phyloP scores from a whole-genome alignment of 2,888 invertebrate genomes.

The Physocephala rufipes region DNA sequence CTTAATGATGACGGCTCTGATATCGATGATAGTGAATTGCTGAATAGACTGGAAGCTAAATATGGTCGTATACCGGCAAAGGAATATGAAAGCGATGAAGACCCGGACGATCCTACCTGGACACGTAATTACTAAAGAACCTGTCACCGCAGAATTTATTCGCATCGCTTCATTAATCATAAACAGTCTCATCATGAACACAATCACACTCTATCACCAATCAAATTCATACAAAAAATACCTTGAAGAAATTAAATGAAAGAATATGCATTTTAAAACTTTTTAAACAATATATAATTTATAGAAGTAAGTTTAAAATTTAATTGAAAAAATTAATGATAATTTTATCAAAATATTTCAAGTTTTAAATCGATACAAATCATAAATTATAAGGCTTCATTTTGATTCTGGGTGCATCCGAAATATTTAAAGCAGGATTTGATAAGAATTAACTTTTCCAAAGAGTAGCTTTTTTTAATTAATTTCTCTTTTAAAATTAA shows the following conservation, averaged over 20 bases:
- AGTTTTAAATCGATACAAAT: too few relatives aligned
- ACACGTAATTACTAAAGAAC: constrained; percentile 65
- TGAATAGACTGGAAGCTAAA: constrained; percentile 77
- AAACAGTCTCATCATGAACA: neutral
- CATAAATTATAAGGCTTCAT: too few relatives aligned
- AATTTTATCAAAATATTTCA: too few relatives aligned
- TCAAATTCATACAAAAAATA: constrained; percentile 11
- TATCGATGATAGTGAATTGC: constrained; percentile 75
- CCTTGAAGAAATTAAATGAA: neutral
- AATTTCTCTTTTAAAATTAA: too few relatives aligned
- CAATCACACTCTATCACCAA: constrained; percentile 6
- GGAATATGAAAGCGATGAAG: constrained; percentile 68
- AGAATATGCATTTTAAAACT: constrained; percentile 25
- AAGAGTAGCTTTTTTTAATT: too few relatives aligned
- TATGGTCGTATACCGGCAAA: constrained; percentile 75
- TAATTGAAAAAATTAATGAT: too few relatives aligned
- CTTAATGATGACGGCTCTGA: constrained; percentile 70
- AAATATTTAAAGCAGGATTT: too few relatives aligned
- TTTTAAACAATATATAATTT: neutral
- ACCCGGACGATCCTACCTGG: constrained; percentile 64
- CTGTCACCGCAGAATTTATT: neutral
- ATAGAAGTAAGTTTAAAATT: neutral
- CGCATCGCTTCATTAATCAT: neutral
- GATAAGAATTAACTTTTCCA: too few relatives aligned
- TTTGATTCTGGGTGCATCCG: too few relatives aligned